Evolutionary conservation across 2,888 invertebrate genomes (phyloP).

Genomic region (Alviniconcha strummeri): DNA sequence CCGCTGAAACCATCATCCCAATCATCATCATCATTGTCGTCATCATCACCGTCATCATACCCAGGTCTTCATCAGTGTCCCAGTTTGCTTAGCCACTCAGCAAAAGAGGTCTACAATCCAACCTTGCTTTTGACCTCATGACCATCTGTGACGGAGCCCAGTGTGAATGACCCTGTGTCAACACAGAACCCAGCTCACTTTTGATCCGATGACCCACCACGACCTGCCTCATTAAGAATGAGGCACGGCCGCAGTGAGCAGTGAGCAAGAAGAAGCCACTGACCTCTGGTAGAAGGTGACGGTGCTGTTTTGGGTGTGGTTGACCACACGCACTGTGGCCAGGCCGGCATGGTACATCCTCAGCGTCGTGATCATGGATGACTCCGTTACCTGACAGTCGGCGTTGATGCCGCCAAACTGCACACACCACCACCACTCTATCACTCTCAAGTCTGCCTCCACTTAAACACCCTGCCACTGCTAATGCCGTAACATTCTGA

Average conservation of each 20-base stretch:
- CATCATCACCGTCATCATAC: not conserved
- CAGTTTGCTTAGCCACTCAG: not conserved
- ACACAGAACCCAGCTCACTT: no score
- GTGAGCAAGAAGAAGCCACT: not conserved
- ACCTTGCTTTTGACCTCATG: not conserved
- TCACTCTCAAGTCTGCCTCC: not conserved
- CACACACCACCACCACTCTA: not conserved
- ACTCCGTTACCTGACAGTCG: constrained; percentile 93
- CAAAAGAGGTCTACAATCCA: no score
- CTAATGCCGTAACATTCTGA: no score
- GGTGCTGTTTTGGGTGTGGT: constrained; percentile 81
- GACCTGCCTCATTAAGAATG: no score
- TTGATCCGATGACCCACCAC: no score
- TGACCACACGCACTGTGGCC: constrained; percentile 93
- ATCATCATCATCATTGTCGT: constrained; percentile 26
- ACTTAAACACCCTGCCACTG: not conserved
- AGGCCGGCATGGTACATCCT: constrained; percentile 88
- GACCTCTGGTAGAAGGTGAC: constrained; percentile 78
- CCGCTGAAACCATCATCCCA: constrained; percentile 44
- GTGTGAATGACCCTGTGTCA: no score
- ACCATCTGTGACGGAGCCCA: no score
- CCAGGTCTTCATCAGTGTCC: not conserved
- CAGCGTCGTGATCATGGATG: constrained; percentile 90
- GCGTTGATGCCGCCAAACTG: constrained; percentile 73
- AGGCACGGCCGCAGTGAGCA: no score